Evolutionary conservation across 2,113 vertebrate genomes (phyloP), one percentile per base, ranked within the genome.

Genomic region (Chloropsis hardwickii): DNA sequence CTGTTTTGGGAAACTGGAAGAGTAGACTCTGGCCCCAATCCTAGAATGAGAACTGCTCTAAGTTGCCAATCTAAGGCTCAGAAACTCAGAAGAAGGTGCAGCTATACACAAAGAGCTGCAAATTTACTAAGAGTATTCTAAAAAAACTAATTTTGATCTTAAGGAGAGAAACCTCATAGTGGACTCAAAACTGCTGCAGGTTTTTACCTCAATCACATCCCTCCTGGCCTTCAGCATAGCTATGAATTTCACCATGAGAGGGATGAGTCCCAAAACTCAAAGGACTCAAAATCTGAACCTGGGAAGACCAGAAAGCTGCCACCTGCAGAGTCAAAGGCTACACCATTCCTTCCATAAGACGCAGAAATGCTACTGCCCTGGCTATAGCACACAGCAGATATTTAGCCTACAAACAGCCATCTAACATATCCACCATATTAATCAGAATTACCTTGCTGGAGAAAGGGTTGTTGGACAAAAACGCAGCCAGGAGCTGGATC

Each of bases 401-500:
- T 2, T 60, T 29, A 82, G 10, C 29, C 47, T 45, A 51, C 47
- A 77, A n/a, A 78, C 18, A 81, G 29, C 17, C 8, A 44, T 13
- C 8, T n/a, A 86, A 39, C 19, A 11, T 6, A 73, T 16, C 22
- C 39, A 50, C 21, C 57, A 21, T 1, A 56, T 3, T 8, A 25
- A 17, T 3, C 0, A 0, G 27, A 45, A 60, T 97, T 98, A 99
- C 99, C 98, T 99, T 99, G 98, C 98, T 98, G 91, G 99, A 99
- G 95, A 99, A 99, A 20, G 99, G 99, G 95, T 99, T 99, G 95
- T 99, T 99, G 76, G 99, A 99, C 22, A 99, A 98, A 96, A 99
- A 99, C 0, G 98, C 98, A 78, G 99, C 98, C 95, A 99, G 97
- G 69, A 99, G 98, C 89, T 99, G 99, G 96, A 99, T 99, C 1